Conservation (phyloP, 2,888 invertebrate genomes). For the Stramonita haemastoma region DNA sequence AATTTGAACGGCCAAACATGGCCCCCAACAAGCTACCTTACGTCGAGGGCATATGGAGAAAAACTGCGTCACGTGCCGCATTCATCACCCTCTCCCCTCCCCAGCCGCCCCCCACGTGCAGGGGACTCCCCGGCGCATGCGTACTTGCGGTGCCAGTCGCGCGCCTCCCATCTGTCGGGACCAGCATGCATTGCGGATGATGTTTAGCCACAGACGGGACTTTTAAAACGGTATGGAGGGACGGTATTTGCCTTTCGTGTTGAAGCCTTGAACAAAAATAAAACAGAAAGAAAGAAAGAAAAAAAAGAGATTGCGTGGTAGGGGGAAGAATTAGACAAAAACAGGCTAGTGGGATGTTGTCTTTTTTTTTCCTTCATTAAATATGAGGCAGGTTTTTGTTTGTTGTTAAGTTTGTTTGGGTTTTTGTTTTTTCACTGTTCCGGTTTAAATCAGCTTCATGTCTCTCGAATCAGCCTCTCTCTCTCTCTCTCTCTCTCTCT, state of each 20-base stretch:
- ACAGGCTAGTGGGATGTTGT: neutral
- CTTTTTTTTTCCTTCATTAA: neutral
- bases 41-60: constrained; percentile 34
- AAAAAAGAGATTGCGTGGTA: neutral
- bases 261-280: no score
- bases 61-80: constrained; percentile 25
- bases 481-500: neutral
- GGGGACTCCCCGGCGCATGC: constrained; percentile 30
- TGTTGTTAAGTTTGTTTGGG: no score
- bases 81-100: constrained; percentile 6
- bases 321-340: neutral
- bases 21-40: constrained; percentile 1
- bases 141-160: constrained; percentile 24
- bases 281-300: no score
- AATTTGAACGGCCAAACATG: neutral
- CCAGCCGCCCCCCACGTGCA: constrained; percentile 31
- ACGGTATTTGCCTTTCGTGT: neutral
- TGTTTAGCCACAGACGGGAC: constrained; percentile 30
- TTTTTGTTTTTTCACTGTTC: neutral
- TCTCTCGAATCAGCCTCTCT: neutral
- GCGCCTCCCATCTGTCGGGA: constrained; percentile 42
- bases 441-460: no score
- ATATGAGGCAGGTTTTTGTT: neutral
- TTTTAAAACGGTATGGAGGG: neutral
- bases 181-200: constrained; percentile 24